Base-by-base conservation (phyloP, 2,888 invertebrate species). In the Pyrgus malvae region DNA sequence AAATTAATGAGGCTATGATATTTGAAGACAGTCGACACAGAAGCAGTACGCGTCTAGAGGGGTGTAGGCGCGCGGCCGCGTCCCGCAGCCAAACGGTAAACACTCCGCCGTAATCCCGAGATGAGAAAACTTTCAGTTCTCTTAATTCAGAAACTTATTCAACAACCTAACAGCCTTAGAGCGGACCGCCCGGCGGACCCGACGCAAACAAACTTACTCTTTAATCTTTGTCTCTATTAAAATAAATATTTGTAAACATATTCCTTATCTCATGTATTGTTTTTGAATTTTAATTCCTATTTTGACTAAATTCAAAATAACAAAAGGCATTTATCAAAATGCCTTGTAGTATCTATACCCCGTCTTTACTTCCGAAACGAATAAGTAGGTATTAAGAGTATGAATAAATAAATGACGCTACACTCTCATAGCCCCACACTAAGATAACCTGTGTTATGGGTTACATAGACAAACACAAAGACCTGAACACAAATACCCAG, bases 141-240 rank as follows among this genome's bases (percentile, higher is more conserved):
- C 90, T 91, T 91, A 91, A 91, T 91, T 90, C 90, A 90, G 88
- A 91, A 91, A 90, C 89, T 91, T 90, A 90, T 90, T 89, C 89
- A 90, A 89, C 86, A 89, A 84, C 87, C 88, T 89, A 89, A 90
- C 90, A 88, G 89, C 88, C 90, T 90, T 89, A 90, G 80, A 84
- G 83, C 76, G 86, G 84, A 80, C 87, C 85, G 84, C 69, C 66
- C 70, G 68, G 61, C 70, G 63, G 88, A 86, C 84, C 76, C 77
- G 80, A 82, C 74, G 80, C 88, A 86, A 87, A 89, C 87, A 90
- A 90, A 85, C 83, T 81, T 80, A 79, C 76, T 79, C 78, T 81
- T 85, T 84, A 82, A 83, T 84, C 80, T 83, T 75, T 74, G 78
- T 74, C 71, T 81, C 80, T 68, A 67, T 67, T 67, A 66, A 62